Evolutionary conservation across 2,888 invertebrate genomes (phyloP), one percentile per base, ranked within the genome.

Genomic region (Trachelus troglodyta): DNA sequence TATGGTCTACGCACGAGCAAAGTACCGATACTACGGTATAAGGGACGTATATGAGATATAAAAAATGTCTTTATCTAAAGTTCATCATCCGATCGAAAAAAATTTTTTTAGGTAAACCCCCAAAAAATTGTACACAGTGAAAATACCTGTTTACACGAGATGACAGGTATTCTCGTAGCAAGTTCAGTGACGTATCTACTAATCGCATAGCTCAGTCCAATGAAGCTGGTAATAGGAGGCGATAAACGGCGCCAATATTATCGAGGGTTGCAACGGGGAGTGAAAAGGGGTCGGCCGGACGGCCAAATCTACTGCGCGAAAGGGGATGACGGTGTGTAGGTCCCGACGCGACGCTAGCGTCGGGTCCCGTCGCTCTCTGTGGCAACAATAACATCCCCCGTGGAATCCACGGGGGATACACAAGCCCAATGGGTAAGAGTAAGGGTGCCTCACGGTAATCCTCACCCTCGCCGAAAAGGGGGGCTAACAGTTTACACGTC

Each of bases 331-430:
- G 40, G 79, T 77, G 73, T 34, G 40, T 69, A 31, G 73, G 71
- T 23, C 40, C 40, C 40, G 40, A 40, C 71, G 71, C 74, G 77
- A 75, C 75, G 77, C 73, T 74, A 77, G 69, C 77, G 77, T 74
- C 71, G 75, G 75, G 77, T 77, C 78, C 76, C 80, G 78, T 75
- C 78, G 77, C n/a, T 75, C 79, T 75, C 81, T 79, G 83, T 81
- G 86, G 89, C 87, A 89, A 91, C 90, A 90, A 91, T 90, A 91
- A 92, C 89, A 90, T 85, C 88, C 85, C 87, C 88, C 85, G 86
- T 86, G 86, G 87, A 88, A 87, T 88, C 85, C 83, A 83, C 77
- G 78, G 79, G 79, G 79, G 76, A 77, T 78, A 79, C 82, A 81
- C 83, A 84, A 82, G 85, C 83, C 83, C 83, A 81, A 83, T 81